These are phyloP conservation scores for Tigriopus californicus DNA, from an alignment of 2,888 invertebrate genomes.

Conservation along the genomic window DNA sequence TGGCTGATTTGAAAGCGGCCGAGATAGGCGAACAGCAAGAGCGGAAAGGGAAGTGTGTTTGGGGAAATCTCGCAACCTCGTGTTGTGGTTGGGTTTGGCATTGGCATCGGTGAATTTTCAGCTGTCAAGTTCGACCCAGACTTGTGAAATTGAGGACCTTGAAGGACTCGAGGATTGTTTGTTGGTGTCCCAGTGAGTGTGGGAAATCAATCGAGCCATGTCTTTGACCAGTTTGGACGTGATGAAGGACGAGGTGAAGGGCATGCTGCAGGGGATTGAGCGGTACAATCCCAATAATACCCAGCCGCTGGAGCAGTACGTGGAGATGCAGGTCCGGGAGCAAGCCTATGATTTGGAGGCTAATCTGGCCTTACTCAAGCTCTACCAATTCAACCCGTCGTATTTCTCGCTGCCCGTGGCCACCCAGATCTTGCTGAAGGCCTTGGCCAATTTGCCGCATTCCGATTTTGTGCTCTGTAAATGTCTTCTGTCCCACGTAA, in stretches of 20 bases:
- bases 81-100: no score
- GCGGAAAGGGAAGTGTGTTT: no score
- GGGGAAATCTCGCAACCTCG: no score
- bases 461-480: conserved; percentile 96
- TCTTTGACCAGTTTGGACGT: not conserved
- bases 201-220: no score
- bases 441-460: conserved; percentile 87
- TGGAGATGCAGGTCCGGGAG: conserved; percentile 75
- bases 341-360: conserved; percentile 93
- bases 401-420: conserved; percentile 65
- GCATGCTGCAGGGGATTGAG: conserved; percentile 11
- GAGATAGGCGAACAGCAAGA: no score
- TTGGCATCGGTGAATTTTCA: no score
- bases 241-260: not conserved
- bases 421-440: conserved; percentile 76
- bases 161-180: no score
- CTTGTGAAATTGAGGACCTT: no score
- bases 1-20: no score
- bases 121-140: no score
- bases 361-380: conserved; percentile 81
- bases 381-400: conserved; percentile 88
- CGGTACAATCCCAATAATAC: conserved; percentile 91
- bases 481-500: conserved; percentile 45
- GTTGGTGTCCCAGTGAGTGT: no score
- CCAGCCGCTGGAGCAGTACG: conserved; percentile 69